Base-by-base conservation (phyloP, 2,888 invertebrate genomes). In the Sinelater perroti region DNA sequence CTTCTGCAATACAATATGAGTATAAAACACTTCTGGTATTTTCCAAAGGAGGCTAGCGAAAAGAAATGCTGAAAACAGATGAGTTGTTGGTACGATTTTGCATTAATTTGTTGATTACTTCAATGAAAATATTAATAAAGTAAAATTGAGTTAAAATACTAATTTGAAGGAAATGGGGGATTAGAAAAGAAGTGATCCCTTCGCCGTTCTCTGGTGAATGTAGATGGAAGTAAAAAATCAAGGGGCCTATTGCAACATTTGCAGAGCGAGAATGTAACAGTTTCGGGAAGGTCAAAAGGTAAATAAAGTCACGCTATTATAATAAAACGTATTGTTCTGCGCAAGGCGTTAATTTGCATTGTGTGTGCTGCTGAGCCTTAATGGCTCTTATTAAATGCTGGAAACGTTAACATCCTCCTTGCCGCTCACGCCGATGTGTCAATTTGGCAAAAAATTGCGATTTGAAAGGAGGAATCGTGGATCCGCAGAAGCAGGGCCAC, bases 271-370 rank as follows among this genome's bases (percentile, higher is more conserved):
- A 31, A 52, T 55, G 47, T 40, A 55, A 40, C 40, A 55, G 38
- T 47, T 55, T 55, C 33, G 55, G 47, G 47, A 55, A 55, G 55
- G 55, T 55, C 40, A 40, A 49, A 55, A 55, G 55, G 55, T 55
- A 49, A 49, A 55, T 38, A 50, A 50, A 40, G 50, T 40, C 50
- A 50, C 7, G 30, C 38, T 18, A 50, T 38, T 50, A 30, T 28
- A 40, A 50, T 40, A 49, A 46, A 44, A 28, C 10, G 13, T 31
- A 50, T 50, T 50, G 38, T 38, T 50, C 26, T 50, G 16, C 14
- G 6, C 6, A 7, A 28, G 28, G 40, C 30, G 44, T 28, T 28
- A 18, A 28, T 28, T 11, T 21, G 14, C 18, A n/a, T 30, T 16
- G 44, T 28, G 21, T 21, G 14, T 28, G 7, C 44, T 16, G 44